Percentiles rank a stretch among this genome's conserved stretches.
phyloP scores from a whole-genome alignment of 2,797 vertebrate genomes.

The Perodicticus potto region DNA sequence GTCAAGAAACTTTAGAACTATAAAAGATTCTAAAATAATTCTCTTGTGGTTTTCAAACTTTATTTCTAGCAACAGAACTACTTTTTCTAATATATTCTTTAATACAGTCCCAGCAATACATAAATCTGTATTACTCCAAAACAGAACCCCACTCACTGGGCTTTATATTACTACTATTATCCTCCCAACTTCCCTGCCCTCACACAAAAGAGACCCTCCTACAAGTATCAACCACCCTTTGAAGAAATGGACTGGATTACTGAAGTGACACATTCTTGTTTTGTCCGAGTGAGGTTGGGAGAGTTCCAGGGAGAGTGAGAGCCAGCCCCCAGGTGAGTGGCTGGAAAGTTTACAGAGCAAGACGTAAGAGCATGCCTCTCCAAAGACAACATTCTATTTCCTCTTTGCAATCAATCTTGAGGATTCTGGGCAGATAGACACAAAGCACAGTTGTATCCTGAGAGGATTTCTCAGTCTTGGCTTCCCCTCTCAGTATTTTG shows the following conservation, averaged over 20 bases:
- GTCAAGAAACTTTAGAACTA: background rate
- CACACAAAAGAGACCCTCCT: background rate
- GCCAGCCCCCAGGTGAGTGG: background rate
- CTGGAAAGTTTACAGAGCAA: background rate
- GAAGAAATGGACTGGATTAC: background rate
- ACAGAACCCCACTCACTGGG: background rate
- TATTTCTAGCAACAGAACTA: background rate
- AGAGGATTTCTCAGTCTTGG: background rate
- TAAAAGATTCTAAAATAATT: conserved; percentile 36
- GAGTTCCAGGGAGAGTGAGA: background rate
- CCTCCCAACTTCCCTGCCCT: background rate
- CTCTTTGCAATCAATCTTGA: background rate
- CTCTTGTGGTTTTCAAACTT: background rate
- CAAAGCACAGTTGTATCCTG: background rate
- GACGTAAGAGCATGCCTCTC: background rate
- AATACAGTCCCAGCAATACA: background rate
- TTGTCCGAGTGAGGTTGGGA: background rate
- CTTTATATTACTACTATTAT: background rate
- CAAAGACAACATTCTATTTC: conserved; percentile 52
- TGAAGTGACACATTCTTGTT: background rate
- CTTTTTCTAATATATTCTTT: background rate
- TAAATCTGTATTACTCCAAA: background rate
- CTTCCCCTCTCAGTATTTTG: background rate
- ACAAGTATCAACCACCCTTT: background rate
- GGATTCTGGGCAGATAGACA: background rate